A percentile compares a stretch with the other conserved stretches of the same genome.
phyloP scores from a whole-genome alignment of 2,888 invertebrate species.

The Alcis repandata region DNA sequence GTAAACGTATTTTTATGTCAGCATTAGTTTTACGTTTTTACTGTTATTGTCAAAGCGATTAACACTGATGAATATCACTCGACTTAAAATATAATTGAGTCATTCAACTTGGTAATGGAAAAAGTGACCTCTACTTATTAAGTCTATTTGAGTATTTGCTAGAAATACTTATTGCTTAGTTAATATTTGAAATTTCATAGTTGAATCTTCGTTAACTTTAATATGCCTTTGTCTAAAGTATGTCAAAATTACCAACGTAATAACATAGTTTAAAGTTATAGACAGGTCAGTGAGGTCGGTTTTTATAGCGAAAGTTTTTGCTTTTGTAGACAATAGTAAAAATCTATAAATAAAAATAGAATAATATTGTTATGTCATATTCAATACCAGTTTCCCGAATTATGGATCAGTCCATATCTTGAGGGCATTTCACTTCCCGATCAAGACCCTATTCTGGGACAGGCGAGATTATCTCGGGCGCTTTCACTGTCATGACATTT shows the following conservation, averaged over 20 bases:
- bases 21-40: conserved; percentile 30
- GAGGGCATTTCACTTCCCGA: conserved; percentile 36
- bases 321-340: too few relatives aligned
- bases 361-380: too few relatives aligned
- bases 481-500: too few relatives aligned
- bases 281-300: neutral
- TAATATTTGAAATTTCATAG: conserved; percentile 6
- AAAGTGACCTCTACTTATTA: conserved; percentile 15
- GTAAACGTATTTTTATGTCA: conserved; percentile 16
- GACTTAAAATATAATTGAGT: conserved; percentile 26
- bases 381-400: neutral
- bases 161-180: conserved; percentile 3
- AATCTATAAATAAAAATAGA: too few relatives aligned
- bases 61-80: conserved; percentile 31
- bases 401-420: conserved; percentile 9
- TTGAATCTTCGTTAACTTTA: conserved; percentile 10
- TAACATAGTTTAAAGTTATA: neutral
- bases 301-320: conserved; percentile 1
- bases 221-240: conserved; percentile 5
- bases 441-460: too few relatives aligned
- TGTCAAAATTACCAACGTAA: neutral
- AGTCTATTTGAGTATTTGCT: conserved; percentile 1
- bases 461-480: too few relatives aligned
- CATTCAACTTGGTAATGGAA: conserved; percentile 30
- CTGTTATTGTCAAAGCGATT: conserved; percentile 32